Evolutionary conservation across 1,140 invertebrate species (phyloP).

Genomic region (Drosophila takahashii): DNA sequence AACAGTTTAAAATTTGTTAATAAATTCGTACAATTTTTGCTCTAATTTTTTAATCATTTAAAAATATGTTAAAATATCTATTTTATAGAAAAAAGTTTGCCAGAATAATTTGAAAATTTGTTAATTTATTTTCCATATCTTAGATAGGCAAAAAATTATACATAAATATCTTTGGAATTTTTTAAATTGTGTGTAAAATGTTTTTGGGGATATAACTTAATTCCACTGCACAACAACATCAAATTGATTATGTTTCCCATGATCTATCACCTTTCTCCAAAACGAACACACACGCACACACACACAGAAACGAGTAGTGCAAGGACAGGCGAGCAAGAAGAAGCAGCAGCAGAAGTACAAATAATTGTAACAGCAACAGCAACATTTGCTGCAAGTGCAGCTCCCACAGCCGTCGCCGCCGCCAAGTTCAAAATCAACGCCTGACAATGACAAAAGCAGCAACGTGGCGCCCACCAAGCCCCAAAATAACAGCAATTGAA

Average conservation of each 20-base stretch:
- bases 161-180: too few species aligned
- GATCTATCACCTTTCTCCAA: conserved; percentile 36
- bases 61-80: too few species aligned
- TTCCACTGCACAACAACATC: conserved; percentile 6
- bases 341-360: conserved; percentile 3
- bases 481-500: conserved; percentile 27
- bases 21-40: too few species aligned
- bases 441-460: conserved; percentile 75
- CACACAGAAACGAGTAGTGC: conserved; percentile 22
- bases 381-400: conserved; percentile 22
- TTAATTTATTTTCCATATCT: too few species aligned
- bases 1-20: too few species aligned
- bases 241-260: conserved; percentile 38
- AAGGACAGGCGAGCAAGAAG: conserved; percentile 24
- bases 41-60: too few species aligned
- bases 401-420: conserved; percentile 14
- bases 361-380: conserved; percentile 3
- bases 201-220: too few species aligned
- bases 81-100: too few species aligned
- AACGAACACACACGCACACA: conserved; percentile 12
- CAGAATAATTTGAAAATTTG: too few species aligned
- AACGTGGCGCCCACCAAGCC: conserved; percentile 53
- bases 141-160: too few species aligned
- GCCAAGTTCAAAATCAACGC: conserved; percentile 80
- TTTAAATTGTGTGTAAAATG: too few species aligned